Evolutionary conservation across 2,797 vertebrate species (phyloP), one percentile per base, ranked within the genome.

Genomic region (Oreortyx pictus): DNA sequence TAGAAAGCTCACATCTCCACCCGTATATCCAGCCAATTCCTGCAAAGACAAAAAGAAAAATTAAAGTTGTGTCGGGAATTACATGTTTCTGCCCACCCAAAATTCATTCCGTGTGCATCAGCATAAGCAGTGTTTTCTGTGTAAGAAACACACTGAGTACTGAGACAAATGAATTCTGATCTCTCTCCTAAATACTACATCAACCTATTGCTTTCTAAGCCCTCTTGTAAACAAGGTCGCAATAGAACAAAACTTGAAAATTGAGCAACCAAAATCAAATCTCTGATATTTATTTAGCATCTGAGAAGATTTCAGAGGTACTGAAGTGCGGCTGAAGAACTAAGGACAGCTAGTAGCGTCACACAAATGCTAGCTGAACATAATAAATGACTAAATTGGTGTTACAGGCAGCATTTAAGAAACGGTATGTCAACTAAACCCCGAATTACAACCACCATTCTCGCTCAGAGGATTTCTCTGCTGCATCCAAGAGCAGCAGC

Each of bases 1-100:
- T 20, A 99, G 79, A 96, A 99, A 99, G 93, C 97, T 98, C 97
- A 98, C 98, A 0, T 99, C 99, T 71, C 99, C 99, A 7, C 99
- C 99, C 0, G 98, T 98, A 96, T 99, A 99, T 52, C 99, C 99
- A 2, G 99, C 99, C 94, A 99, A 83, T 66, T 99, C 99, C 99
- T 99, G 96, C 47, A 88, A 92, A 92, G 88, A 91, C 72, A 94
- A 0, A 73, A 27, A 27, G 73, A 27, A 52, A 52, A 10, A 59
- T 27, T 5, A 7, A 64, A 86, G 29, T 35, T 73, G 11, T 22
- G 54, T 29, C 0, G 2, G 23, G 4, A 71, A 31, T 23, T n/a
- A 61, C 9, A 24, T 7, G 6, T 59, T 88, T 86, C 24, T 70
- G 64, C 22, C 35, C n/a, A n/a, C 6, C 5, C 46, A 6, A 49